A percentile compares a stretch with the other conserved stretches of the same genome.
Evolutionary conservation across 92 coral and sea anemone species (phyloP).

Genomic region (Bergia puertoricense): DNA sequence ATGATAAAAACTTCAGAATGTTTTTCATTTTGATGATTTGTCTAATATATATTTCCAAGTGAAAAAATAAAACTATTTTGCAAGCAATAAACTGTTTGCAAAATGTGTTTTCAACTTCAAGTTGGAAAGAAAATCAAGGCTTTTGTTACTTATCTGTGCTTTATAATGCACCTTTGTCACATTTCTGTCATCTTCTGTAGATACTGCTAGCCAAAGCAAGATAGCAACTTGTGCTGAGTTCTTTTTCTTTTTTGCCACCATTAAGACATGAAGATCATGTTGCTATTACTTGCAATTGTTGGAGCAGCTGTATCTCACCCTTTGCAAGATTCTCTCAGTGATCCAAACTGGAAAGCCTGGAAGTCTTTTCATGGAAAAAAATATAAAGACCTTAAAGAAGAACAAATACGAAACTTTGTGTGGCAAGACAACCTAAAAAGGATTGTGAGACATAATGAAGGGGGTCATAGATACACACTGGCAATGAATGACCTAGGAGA

Average conservation of each 20-base stretch:
- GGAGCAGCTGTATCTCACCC: conserved; percentile 46
- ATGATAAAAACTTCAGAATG: too few relatives aligned
- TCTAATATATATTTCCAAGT: too few relatives aligned
- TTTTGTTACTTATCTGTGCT: too few relatives aligned
- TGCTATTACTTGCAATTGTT: conserved; percentile 38
- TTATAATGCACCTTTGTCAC: too few relatives aligned
- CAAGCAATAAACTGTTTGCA: too few relatives aligned
- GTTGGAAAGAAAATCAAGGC: too few relatives aligned
- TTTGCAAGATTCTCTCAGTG: conserved; percentile 48
- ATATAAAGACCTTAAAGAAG: conserved; percentile 67
- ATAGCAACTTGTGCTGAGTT: too few relatives aligned
- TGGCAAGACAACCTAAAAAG: conserved; percentile 89
- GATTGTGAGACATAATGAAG: conserved; percentile 81
- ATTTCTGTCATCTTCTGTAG: too few relatives aligned
- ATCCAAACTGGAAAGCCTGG: conserved; percentile 90
- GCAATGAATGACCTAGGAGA: conserved; percentile 96
- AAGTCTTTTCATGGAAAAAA: conserved; percentile 72
- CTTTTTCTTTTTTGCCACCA: not conserved
- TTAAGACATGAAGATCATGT: conserved; percentile 48
- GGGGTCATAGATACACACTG: conserved; percentile 61
- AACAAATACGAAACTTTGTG: conserved; percentile 76
- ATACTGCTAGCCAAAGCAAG: too few relatives aligned
- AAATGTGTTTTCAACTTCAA: too few relatives aligned
- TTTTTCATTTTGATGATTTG: too few relatives aligned
- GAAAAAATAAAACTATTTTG: too few relatives aligned